Evolutionary conservation across 2,113 vertebrate genomes (phyloP).

Genomic region (Ictalurus punctatus): DNA sequence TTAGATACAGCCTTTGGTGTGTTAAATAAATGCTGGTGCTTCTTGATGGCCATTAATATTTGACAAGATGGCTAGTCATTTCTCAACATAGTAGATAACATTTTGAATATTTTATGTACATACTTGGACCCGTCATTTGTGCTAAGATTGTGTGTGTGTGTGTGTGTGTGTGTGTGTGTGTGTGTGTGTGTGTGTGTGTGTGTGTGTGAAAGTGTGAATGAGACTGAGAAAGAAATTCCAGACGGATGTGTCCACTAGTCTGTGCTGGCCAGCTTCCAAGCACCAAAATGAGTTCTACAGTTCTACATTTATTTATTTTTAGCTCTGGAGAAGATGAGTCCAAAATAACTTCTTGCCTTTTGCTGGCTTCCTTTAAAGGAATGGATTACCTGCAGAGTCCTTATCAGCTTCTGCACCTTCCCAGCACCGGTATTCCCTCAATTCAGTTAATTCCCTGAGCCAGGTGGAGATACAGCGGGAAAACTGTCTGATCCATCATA

Average conservation of each 20-base stretch:
- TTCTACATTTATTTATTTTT: constrained; percentile 2
- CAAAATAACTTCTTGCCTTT: constrained; percentile 35
- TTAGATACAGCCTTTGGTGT: neutral
- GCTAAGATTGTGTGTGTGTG: neutral
- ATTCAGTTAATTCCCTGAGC: constrained; percentile 48
- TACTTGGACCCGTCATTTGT: neutral
- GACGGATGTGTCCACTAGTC: neutral
- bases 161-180: neutral
- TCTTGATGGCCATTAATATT: neutral
- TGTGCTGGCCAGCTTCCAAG: constrained; percentile 1
- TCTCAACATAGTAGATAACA: neutral
- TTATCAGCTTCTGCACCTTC: constrained; percentile 58
- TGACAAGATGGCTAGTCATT: neutral
- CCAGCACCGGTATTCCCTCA: constrained; percentile 29
- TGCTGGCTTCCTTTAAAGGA: constrained; percentile 49
- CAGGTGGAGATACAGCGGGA: constrained; percentile 26
- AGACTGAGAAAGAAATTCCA: neutral
- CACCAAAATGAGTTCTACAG: neutral
- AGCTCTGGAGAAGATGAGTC: neutral
- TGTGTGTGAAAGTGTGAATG: neutral
- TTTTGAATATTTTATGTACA: neutral
- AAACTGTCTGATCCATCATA: constrained; percentile 35
- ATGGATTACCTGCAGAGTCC: constrained; percentile 52
- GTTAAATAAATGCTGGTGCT: neutral
- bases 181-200: neutral